Evolutionary conservation across 2,888 invertebrate genomes (phyloP).

Genomic region (Linnaemya vulpina): DNA sequence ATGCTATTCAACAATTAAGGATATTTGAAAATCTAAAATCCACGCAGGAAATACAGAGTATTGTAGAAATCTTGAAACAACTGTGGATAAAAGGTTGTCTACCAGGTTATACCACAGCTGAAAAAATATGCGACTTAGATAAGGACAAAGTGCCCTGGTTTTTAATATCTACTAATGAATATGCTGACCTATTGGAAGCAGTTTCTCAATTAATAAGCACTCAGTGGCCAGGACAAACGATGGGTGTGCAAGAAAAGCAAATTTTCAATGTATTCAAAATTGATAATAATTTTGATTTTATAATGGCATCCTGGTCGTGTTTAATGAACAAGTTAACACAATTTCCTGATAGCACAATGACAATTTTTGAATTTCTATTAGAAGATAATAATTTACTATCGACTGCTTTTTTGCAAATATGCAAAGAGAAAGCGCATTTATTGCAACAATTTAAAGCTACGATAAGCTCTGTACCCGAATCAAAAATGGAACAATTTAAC

Average conservation of each 20-base stretch:
- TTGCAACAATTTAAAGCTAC: conserved; percentile 74
- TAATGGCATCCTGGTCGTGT: conserved; percentile 75
- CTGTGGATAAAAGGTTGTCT: conserved; percentile 78
- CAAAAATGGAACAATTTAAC: conserved; percentile 75
- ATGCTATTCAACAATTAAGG: conserved; percentile 75
- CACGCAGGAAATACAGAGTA: conserved; percentile 78
- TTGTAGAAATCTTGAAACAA: conserved; percentile 78
- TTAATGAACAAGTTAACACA: conserved; percentile 72
- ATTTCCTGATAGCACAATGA: conserved; percentile 70
- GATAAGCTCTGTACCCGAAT: conserved; percentile 74
- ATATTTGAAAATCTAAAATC: conserved; percentile 78
- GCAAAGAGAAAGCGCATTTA: conserved; percentile 73
- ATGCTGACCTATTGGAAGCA: conserved; percentile 84
- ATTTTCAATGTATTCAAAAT: conserved; percentile 78
- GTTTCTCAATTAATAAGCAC: conserved; percentile 84
- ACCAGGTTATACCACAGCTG: conserved; percentile 85
- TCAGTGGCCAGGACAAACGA: conserved; percentile 84
- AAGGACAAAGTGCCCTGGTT: conserved; percentile 77
- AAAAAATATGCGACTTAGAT: conserved; percentile 86
- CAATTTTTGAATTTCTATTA: conserved; percentile 75
- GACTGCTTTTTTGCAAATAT: conserved; percentile 76
- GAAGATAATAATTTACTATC: conserved; percentile 77
- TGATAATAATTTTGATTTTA: conserved; percentile 79
- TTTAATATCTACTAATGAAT: conserved; percentile 83
- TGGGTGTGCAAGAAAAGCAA: conserved; percentile 61